phyloP scores from a whole-genome alignment of 2,888 invertebrate species.

The Ochropleura plecta region DNA sequence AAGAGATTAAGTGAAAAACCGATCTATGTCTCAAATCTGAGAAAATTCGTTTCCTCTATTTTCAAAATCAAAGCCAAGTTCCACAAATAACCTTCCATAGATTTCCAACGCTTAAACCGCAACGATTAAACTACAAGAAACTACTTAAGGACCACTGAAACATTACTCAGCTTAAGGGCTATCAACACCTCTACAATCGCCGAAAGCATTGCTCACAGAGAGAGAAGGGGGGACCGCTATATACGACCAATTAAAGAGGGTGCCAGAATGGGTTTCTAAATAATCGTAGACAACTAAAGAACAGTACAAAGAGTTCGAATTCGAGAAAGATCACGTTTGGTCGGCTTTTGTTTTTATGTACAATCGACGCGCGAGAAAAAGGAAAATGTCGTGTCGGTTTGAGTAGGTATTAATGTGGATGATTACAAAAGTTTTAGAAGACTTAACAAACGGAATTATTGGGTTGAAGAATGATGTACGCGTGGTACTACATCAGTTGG shows the following conservation, averaged over 20 bases:
- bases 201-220: conserved; percentile 40
- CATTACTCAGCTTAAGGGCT: conserved; percentile 44
- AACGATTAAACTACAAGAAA: conserved; percentile 24
- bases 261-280: conserved; percentile 44
- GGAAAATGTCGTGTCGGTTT: background rate
- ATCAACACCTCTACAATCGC: conserved; percentile 44
- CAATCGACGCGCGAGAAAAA: background rate
- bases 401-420: background rate
- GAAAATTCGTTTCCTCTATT: too few species aligned
- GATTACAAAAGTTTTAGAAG: background rate
- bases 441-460: too few species aligned
- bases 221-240: conserved; percentile 10
- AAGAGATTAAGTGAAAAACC: background rate
- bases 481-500: too few species aligned
- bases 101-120: background rate
- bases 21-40: background rate
- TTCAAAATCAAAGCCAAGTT: background rate
- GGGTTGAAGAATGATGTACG: too few species aligned
- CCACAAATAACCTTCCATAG: background rate
- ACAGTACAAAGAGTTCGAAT: conserved; percentile 13
- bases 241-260: conserved; percentile 58
- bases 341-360: conserved; percentile 10
- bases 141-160: conserved; percentile 47
- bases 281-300: conserved; percentile 31
- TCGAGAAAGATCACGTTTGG: conserved; percentile 17